Percentiles rank a stretch among this genome's conserved stretches.
Evolutionary conservation across 2,797 vertebrate species (phyloP).

Genomic region (Brachyalestes nurse): DNA sequence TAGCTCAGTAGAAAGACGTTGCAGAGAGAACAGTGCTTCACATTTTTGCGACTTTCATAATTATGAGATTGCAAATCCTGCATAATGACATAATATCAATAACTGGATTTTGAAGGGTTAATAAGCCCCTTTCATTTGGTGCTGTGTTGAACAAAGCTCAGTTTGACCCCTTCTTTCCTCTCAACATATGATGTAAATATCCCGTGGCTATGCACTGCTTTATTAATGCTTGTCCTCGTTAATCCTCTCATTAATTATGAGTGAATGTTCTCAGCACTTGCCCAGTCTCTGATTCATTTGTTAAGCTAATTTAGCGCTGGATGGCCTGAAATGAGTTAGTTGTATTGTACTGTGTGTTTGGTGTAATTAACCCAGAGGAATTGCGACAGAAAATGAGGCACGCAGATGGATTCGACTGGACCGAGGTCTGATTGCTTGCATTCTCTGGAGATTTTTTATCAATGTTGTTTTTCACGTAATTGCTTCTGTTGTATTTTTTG

Average conservation of each 20-base stretch:
- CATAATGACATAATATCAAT: background rate
- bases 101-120: background rate
- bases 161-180: slow-evolving; percentile 5
- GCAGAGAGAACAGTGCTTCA: too few species aligned
- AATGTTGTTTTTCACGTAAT: slow-evolving; percentile 42
- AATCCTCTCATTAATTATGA: slow-evolving; percentile 46
- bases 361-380: slow-evolving; percentile 38
- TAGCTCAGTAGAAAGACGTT: too few species aligned
- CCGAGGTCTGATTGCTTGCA: slow-evolving; percentile 39
- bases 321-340: slow-evolving; percentile 29
- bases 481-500: slow-evolving; percentile 37
- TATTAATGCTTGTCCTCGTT: slow-evolving; percentile 45
- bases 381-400: slow-evolving; percentile 19
- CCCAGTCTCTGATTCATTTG: slow-evolving; percentile 40
- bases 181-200: slow-evolving; percentile 20
- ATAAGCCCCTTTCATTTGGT: background rate
- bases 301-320: slow-evolving; percentile 25
- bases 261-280: slow-evolving; percentile 25
- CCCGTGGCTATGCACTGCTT: background rate
- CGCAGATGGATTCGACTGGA: slow-evolving; percentile 37
- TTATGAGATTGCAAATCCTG: background rate
- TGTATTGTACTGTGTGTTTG: slow-evolving; percentile 30
- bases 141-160: background rate
- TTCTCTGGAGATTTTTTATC: slow-evolving; percentile 39
- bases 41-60: background rate